Evolutionary conservation across 2,888 invertebrate genomes (phyloP).

Genomic region (Formica aserva): DNA sequence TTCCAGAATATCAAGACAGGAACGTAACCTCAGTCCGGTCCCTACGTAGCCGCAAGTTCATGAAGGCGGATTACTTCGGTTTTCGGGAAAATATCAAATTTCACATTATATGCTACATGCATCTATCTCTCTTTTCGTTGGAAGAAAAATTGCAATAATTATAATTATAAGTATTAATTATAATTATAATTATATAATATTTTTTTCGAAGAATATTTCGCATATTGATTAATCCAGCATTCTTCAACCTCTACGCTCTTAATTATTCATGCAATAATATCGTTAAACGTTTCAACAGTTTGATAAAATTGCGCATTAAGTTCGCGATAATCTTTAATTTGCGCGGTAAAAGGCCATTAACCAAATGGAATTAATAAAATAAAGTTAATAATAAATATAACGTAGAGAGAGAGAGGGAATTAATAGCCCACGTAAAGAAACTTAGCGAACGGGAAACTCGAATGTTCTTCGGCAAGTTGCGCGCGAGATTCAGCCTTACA

Average conservation of each 20-base stretch:
- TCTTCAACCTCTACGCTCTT: background rate
- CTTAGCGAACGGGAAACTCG: slow-evolving; percentile 33
- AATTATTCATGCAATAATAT: background rate
- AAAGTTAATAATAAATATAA: slow-evolving; percentile 27
- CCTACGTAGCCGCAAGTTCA: background rate
- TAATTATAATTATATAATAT: background rate
- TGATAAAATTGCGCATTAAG: background rate
- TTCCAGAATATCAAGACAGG: slow-evolving; percentile 55
- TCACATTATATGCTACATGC: background rate
- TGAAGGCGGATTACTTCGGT: background rate
- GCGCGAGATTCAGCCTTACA: slow-evolving; percentile 35
- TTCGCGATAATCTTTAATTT: background rate
- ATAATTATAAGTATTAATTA: too few species aligned
- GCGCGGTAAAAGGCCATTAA: background rate
- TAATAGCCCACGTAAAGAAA: slow-evolving; percentile 19
- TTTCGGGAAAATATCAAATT: slow-evolving; percentile 26
- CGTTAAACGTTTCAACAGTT: background rate
- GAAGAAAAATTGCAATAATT: background rate
- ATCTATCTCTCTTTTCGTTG: background rate
- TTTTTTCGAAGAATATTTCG: background rate
- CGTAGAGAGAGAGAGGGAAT: background rate
- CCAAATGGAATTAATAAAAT: slow-evolving; percentile 11
- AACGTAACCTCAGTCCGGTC: slow-evolving; percentile 45
- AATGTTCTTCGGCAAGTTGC: slow-evolving; percentile 28
- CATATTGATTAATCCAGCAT: background rate